Base-by-base conservation (phyloP, 2,797 vertebrate species). In the Lepus oiostolus region DNA sequence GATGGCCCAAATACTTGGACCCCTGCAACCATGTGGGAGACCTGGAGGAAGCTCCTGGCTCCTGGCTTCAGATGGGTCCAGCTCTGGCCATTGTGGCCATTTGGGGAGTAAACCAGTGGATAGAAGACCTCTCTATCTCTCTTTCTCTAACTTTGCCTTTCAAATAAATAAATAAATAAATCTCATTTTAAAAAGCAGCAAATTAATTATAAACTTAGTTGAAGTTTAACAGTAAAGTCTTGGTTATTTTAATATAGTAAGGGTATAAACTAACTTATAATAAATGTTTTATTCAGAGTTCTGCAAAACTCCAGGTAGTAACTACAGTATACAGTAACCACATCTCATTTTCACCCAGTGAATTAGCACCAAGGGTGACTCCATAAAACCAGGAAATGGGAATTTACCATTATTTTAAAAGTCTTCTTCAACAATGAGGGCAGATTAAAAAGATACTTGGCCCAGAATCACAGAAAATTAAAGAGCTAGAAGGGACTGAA, bases 201-300 rank as follows among this genome's bases (percentile, higher is more conserved):
- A 74, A 38, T 79, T 76, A 88, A 85, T 1, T 71, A 22, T 72
- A 77, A 91, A 88, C 13, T 4, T 54, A n/a, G 50, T 4, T 54
- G 38, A 94, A 86, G 35, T 81, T 72, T 72, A 62, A 86, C 13
- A 88, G n/a, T 38, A 76, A 87, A 93, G 80, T 52, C n/a, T 81
- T 71, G 12, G 28, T 91, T 81, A 76, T 88, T 82, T 88, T 77
- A 90, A 82, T 68, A 90, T 5, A 72, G 16, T 32, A 82, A 86
- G 58, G 47, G 12, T 22, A 89, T 32, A 32, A 62, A 83, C 19
- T 22, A 74, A 74, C 22, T 88, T 85, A 76, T 2, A 84, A 58
- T 76, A 75, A n/a, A n/a, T 58, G 24, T 76, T 88, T 88, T 28
- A 79, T 68, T 91, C 8, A 38, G 65, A 86, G n/a, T 88, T 94